These are phyloP conservation scores for Pterocles burchelli DNA, from an alignment of 2,113 vertebrate genomes.

Conservation along the genomic window DNA sequence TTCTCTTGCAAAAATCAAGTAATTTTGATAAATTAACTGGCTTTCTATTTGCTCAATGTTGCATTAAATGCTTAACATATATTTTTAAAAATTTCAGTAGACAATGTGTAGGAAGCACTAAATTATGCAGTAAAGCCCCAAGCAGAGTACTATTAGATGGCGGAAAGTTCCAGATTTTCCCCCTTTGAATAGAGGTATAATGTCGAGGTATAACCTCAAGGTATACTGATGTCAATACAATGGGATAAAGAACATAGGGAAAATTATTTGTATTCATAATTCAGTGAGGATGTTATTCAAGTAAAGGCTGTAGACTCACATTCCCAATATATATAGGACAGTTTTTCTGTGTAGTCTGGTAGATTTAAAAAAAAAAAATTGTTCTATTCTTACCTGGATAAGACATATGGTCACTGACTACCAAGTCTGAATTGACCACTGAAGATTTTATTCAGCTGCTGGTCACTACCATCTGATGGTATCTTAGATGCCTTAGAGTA, in stretches of 20 bases:
- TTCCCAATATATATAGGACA: background rate
- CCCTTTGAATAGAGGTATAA: background rate
- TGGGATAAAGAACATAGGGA: background rate
- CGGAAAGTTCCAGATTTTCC: background rate
- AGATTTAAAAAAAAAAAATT: background rate
- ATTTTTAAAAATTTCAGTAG: background rate
- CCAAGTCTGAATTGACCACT: background rate
- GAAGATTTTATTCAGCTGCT: background rate
- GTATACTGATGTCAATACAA: background rate
- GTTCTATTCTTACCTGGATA: background rate
- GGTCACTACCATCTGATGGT: background rate
- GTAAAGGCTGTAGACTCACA: background rate
- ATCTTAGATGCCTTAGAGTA: background rate
- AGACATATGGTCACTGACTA: fast-evolving
- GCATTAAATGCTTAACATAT: background rate
- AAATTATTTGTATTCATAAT: background rate
- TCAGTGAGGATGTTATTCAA: background rate
- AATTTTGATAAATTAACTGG: background rate
- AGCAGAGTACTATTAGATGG: background rate
- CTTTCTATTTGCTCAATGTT: background rate
- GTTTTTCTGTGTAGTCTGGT: background rate
- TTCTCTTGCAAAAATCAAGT: background rate
- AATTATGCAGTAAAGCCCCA: background rate
- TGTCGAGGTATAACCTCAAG: background rate
- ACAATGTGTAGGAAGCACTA: background rate